These are phyloP conservation scores for Neogobius melanostomus DNA, from an alignment of 2,113 vertebrate species.

Conservation along the genomic window DNA sequence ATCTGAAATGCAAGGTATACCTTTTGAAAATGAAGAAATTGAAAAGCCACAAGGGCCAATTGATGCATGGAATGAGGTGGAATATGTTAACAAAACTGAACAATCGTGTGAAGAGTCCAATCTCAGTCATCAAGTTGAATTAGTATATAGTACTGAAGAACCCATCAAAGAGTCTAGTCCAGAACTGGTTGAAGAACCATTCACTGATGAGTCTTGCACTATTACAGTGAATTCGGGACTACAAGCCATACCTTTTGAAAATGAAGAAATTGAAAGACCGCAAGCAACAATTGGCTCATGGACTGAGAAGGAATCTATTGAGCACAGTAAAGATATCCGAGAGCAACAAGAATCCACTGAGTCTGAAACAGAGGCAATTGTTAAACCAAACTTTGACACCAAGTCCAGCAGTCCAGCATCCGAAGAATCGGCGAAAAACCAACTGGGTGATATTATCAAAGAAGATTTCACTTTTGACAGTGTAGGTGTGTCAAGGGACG, in stretches of 20 bases:
- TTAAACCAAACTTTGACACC: slow-evolving; percentile 39
- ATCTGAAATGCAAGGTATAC: background rate
- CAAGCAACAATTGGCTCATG: slow-evolving; percentile 4
- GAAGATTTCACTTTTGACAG: slow-evolving; percentile 14
- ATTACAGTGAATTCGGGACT: slow-evolving; percentile 11
- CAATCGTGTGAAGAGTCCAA: background rate
- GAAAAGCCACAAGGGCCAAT: slow-evolving; percentile 1
- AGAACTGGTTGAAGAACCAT: background rate
- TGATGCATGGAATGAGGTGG: slow-evolving; percentile 11
- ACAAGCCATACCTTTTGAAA: slow-evolving; percentile 9
- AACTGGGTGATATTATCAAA: background rate
- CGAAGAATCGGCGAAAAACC: slow-evolving; percentile 18
- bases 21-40: slow-evolving; percentile 12
- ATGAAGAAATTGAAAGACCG: slow-evolving; percentile 10
- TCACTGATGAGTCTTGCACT: background rate
- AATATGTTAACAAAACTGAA: background rate
- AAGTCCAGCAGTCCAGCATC: slow-evolving; percentile 34
- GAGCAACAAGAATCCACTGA: slow-evolving; percentile 35
- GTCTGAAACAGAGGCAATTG: slow-evolving; percentile 39
- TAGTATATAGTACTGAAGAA: slow-evolving; percentile 1
- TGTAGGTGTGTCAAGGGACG: slow-evolving; percentile 5
- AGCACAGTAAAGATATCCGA: background rate
- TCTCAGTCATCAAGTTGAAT: background rate
- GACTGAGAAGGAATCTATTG: background rate
- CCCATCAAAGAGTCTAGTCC: background rate